Conservation (phyloP, 1,140 invertebrate species). For the Zaprionus inermis region DNA sequence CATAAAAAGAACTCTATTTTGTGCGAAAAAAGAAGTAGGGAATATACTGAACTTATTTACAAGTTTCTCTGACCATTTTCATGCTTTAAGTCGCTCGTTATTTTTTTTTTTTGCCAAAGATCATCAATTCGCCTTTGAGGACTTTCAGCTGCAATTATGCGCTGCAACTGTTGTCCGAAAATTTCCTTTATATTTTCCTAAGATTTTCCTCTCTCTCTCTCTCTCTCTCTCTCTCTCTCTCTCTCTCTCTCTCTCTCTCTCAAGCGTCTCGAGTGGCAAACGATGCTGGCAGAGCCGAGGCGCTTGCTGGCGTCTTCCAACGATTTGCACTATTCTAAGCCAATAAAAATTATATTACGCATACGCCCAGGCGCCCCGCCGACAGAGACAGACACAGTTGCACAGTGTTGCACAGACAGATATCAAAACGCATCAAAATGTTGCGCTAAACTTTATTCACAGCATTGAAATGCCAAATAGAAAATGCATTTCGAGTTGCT, state of each 20-base stretch:
- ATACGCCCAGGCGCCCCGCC: conserved; percentile 54
- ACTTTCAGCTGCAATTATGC: neutral
- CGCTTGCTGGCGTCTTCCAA: too few species aligned
- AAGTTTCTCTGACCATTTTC: neutral
- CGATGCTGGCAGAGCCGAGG: neutral
- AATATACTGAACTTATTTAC: neutral
- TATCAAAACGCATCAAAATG: conserved; percentile 76
- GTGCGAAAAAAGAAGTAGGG: too few species aligned
- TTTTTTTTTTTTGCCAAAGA: neutral
- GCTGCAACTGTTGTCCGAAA: neutral
- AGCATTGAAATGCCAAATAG: conserved; percentile 57
- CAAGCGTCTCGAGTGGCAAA: neutral
- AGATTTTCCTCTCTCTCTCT: neutral
- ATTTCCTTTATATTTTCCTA: neutral
- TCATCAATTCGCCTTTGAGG: neutral
- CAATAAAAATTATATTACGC: conserved; percentile 79
- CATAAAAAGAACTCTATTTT: too few species aligned
- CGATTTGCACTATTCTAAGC: conserved; percentile 62
- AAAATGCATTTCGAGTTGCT: conserved; percentile 64
- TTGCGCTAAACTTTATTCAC: conserved; percentile 75
- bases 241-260: too few species aligned
- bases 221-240: too few species aligned
- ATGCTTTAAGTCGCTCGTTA: neutral
- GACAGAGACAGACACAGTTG: conserved; percentile 5
- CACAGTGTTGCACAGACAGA: conserved; percentile 36